These are phyloP conservation scores for Lamellibrachia luymesi DNA, from an alignment of 1,140 invertebrate species.

Conservation along the genomic window DNA sequence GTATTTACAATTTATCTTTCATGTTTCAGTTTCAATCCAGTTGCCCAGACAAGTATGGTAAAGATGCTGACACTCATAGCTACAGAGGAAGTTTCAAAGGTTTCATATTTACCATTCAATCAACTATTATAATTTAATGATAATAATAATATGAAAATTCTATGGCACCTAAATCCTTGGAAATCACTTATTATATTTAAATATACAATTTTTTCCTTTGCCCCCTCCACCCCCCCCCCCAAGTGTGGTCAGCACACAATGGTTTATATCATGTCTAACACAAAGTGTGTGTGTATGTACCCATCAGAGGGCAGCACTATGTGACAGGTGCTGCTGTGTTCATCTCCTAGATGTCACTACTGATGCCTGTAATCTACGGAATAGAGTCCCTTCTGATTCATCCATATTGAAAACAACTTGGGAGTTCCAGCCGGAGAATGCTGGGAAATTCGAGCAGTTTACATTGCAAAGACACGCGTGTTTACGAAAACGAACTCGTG, in stretches of 20 bases:
- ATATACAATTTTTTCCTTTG: too few species aligned
- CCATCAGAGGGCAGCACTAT: background rate
- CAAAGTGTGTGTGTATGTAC: background rate
- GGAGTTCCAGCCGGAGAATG: too few species aligned
- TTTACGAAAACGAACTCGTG: too few species aligned
- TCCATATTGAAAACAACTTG: too few species aligned
- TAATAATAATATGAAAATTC: too few species aligned
- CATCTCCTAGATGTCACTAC: background rate
- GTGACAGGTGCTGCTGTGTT: background rate
- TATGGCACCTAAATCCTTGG: too few species aligned
- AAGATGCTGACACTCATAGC: conserved; percentile 50
- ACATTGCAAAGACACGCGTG: too few species aligned
- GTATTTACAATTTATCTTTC: background rate
- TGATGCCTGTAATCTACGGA: background rate
- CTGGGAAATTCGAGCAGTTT: too few species aligned
- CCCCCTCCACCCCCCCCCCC: too few species aligned
- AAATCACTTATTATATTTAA: too few species aligned
- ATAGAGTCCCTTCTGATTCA: too few species aligned
- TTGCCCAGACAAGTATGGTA: conserved; percentile 50
- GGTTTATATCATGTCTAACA: background rate
- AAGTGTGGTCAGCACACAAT: too few species aligned
- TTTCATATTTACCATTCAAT: background rate
- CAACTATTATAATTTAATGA: background rate
- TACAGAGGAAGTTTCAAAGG: conserved; percentile 21
- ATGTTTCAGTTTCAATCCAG: conserved; percentile 49